Base-by-base conservation (phyloP, 2,888 invertebrate genomes). In the Mythimna vitellina region DNA sequence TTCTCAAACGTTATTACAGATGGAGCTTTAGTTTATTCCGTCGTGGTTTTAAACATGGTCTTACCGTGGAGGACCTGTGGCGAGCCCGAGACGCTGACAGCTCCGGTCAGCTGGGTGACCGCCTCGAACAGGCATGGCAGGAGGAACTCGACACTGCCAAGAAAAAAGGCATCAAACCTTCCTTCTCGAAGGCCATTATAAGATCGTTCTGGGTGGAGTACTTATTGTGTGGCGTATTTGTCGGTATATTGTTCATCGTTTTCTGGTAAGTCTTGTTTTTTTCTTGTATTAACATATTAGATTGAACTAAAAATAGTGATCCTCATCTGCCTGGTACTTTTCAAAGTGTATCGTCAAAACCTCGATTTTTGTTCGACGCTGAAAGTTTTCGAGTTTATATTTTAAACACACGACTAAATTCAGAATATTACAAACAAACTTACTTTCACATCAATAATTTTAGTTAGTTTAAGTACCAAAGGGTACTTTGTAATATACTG, bases 11-110 rank as follows among this genome's bases (percentile, higher is more conserved):
- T 85, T 78, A 72, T 91, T 89, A 42, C 92, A 98, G 98, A 95
- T 98, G 98, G 98, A 94, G 97, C 68, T 96, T 97, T 81, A 96
- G 96, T 51, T 94, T 97, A 76, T 97, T 97, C 86, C 96, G 96
- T 87, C 96, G 97, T 89, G 98, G 98, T 61, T 97, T 96, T 86
- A 96, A 96, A 82, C 93, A 97, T 77, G 97, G 97, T 73, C 93
- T 98, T 69, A 97, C 97, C 75, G 88, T 97, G 17, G 97, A 97
- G 83, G 97, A 98, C 88, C 91, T 98, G 35, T 97, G 97, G 93
- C 97, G 97, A 87, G 96, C 97, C 12, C 93, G 97, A 25, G 93
- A 96, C 2, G 92, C 93, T 25, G 98, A 98, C 91, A 92, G 96
- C 61, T 98, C 98, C 0, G 97, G 97, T 73, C 91, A 92, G n/a